Evolutionary conservation across 64 coral and sea anemone species (phyloP).

Genomic region (Porites australiensis): DNA sequence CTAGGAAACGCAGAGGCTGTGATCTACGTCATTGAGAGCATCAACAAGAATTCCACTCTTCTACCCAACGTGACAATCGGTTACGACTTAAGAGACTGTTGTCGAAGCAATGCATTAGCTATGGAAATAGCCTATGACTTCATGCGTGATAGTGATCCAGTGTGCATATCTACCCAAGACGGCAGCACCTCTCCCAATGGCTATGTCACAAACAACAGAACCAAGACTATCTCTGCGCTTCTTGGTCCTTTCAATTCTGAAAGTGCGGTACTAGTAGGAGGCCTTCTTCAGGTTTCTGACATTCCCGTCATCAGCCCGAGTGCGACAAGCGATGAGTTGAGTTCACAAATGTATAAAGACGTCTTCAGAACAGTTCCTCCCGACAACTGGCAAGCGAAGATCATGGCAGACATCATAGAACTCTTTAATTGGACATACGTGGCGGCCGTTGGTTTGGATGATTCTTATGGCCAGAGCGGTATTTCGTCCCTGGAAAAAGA

Average conservation of each 20-base stretch:
- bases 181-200: no score
- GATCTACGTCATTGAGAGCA: background rate
- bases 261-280: background rate
- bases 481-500: background rate
- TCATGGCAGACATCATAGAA: slow-evolving; percentile 39
- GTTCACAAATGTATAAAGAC: background rate
- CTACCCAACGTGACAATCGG: background rate
- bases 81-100: background rate
- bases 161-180: no score
- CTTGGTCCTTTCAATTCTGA: background rate
- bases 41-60: background rate
- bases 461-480: slow-evolving; percentile 17
- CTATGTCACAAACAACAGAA: background rate
- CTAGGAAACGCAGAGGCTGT: background rate
- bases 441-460: background rate
- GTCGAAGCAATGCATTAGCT: background rate
- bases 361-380: slow-evolving; percentile 26
- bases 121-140: background rate
- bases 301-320: background rate
- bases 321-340: slow-evolving; percentile 30
- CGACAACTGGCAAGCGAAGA: slow-evolving; percentile 12
- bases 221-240: background rate
- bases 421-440: slow-evolving; percentile 35
- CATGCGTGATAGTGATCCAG: no score
- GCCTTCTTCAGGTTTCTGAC: background rate